Evolutionary conservation across 1,140 invertebrate genomes (phyloP).

Genomic region (Zaprionus camerounensis): DNA sequence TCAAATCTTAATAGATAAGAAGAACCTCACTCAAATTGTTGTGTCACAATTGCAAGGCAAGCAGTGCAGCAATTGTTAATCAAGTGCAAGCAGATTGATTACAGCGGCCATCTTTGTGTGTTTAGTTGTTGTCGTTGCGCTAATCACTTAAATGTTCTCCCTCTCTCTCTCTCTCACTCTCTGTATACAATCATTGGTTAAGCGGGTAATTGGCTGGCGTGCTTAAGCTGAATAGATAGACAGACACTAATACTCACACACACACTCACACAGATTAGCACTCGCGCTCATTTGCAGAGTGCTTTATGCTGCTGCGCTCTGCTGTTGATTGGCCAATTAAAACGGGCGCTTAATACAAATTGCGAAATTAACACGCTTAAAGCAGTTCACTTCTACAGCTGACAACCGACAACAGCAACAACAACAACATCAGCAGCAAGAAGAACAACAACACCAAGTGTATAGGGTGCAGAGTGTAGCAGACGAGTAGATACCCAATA

Average conservation of each 20-base stretch:
- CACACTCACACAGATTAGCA: neutral
- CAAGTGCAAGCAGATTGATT: neutral
- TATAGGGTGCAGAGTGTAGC: neutral
- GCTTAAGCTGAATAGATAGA: conserved; percentile 26
- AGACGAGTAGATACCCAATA: neutral
- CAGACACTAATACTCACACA: neutral
- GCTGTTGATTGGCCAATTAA: conserved; percentile 51
- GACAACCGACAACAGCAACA: conserved; percentile 34
- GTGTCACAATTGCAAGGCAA: too few relatives aligned
- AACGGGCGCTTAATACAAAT: conserved; percentile 54
- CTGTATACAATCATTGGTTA: conserved; percentile 21
- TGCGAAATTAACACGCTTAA: conserved; percentile 58
- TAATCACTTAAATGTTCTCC: neutral
- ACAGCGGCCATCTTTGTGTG: neutral
- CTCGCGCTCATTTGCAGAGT: conserved; percentile 38
- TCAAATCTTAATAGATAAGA: too few relatives aligned
- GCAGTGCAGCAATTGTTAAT: neutral
- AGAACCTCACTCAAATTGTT: too few relatives aligned
- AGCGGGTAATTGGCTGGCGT: conserved; percentile 38
- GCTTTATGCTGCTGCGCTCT: conserved; percentile 30
- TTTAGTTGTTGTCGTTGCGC: neutral
- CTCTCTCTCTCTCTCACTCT: neutral
- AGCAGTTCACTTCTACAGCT: conserved; percentile 22
- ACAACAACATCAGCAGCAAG: conserved; percentile 39
- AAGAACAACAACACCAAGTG: neutral